Evolutionary conservation across 1,140 invertebrate species (phyloP).

Genomic region (Tetragonula clypearis): DNA sequence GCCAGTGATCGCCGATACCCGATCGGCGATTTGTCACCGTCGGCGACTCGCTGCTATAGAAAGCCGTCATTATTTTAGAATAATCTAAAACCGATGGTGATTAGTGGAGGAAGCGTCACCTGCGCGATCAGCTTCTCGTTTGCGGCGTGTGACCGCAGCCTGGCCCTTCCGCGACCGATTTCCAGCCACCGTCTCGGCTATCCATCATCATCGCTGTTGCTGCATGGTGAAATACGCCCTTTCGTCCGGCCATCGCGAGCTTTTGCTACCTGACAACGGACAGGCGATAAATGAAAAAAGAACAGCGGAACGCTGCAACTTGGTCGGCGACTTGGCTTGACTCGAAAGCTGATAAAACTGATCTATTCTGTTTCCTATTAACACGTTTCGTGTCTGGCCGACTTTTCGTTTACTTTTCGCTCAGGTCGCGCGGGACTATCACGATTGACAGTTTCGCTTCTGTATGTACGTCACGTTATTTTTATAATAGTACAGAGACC

Average conservation of each 20-base stretch:
- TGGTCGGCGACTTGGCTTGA: too few relatives aligned
- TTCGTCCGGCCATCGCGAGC: conserved; percentile 7
- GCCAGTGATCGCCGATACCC: neutral
- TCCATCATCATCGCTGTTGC: conserved; percentile 72
- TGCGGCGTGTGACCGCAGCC: conserved; percentile 56
- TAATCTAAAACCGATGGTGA: conserved; percentile 83
- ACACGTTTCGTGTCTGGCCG: too few relatives aligned
- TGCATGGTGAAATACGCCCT: conserved; percentile 15
- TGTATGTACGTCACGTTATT: too few relatives aligned
- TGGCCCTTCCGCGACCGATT: conserved; percentile 59
- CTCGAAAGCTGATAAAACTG: too few relatives aligned
- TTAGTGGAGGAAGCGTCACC: conserved; percentile 81
- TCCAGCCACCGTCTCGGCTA: conserved; percentile 62
- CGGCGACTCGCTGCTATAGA: conserved; percentile 62
- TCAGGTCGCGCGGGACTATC: too few relatives aligned
- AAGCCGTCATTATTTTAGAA: conserved; percentile 81
- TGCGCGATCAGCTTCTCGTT: conserved; percentile 73
- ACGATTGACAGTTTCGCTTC: too few relatives aligned
- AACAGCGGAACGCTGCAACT: neutral
- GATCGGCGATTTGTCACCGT: conserved; percentile 70
- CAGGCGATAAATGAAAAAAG: neutral
- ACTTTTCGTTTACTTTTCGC: too few relatives aligned
- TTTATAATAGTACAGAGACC: too few relatives aligned
- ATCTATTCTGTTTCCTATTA: too few relatives aligned
- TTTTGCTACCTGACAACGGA: neutral